Conservation (phyloP, 2,888 invertebrate genomes). For the Xylota sylvarum region DNA sequence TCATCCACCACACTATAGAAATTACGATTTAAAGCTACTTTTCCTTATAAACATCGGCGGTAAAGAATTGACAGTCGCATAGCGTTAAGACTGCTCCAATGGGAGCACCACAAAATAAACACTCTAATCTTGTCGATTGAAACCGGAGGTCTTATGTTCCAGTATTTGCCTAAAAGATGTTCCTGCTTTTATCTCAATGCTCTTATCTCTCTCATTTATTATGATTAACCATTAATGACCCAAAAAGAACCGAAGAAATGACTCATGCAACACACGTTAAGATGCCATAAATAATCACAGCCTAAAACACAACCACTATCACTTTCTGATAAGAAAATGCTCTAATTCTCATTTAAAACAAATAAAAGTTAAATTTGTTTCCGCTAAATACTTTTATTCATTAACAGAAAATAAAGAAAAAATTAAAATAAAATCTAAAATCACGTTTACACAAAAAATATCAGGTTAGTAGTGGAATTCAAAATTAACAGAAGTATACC, state of each 20-base stretch:
- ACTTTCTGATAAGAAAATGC: constrained; percentile 33
- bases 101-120: neutral
- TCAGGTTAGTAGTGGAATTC: constrained; percentile 35
- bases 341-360: neutral
- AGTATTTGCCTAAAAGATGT: neutral
- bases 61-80: too few species aligned
- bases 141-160: too few species aligned
- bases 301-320: constrained; percentile 15
- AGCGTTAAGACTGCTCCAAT: neutral
- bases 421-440: constrained; percentile 33
- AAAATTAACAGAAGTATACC: constrained; percentile 7
- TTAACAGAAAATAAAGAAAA: constrained; percentile 7
- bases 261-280: neutral
- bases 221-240: constrained; percentile 4
- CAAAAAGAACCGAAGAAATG: neutral
- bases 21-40: too few species aligned
- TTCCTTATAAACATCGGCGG: too few species aligned
- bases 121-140: too few species aligned
- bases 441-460: constrained; percentile 52
- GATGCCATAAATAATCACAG: constrained; percentile 3
- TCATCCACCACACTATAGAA: too few species aligned
- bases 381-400: constrained; percentile 27
- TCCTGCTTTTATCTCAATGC: neutral
- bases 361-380: neutral
- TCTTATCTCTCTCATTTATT: neutral